Evolutionary conservation across 1,140 invertebrate species (phyloP), one percentile per base, ranked within the genome.

Genomic region (Drosophila guanche): DNA sequence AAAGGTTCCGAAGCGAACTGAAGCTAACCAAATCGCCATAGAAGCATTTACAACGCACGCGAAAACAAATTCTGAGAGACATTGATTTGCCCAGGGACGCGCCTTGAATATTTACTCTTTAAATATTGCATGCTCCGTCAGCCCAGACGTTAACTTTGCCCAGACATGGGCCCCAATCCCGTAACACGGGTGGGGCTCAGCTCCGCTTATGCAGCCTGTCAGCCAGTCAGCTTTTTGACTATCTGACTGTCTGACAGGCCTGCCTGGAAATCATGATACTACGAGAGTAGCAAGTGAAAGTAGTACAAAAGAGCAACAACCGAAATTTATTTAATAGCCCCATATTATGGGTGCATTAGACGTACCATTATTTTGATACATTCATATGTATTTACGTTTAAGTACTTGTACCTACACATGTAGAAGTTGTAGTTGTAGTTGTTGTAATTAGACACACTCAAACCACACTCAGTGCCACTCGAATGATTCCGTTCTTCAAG

Each of bases 281-380:
- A 12, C 33, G 33, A 37, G 33, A 4, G 4, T 4, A 73, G 56
- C 42, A 41, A 76, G 76, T 63, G 68, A 80, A 86, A 80, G 76
- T 86, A 76, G 80, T 73, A 59, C 68, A 86, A 80, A 85, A 70
- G 81, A 77, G 81, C 76, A 77, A 77, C 60, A 81, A 76, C 61
- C 77, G 56, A 80, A 85, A 86, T 85, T 85, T 77, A 85, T 85
- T 86, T 85, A 85, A 85, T 80, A 86, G 72, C 61, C 59, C 81
- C 51, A 67, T 51, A 80, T 76, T 84, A 85, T 63, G 75, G 48
- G 60, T 59, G 37, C 70, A 51, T 51, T 54, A 58, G 43, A 50
- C 46, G 33, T 37, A 55, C 16, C 52, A 70, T 48, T 55, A 46
- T n/a, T 1, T 1, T 0, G 16, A 20, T 20, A 20, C 25, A 45